Conservation (phyloP, 2,113 vertebrate species). For the Amphilophus citrinellus region DNA sequence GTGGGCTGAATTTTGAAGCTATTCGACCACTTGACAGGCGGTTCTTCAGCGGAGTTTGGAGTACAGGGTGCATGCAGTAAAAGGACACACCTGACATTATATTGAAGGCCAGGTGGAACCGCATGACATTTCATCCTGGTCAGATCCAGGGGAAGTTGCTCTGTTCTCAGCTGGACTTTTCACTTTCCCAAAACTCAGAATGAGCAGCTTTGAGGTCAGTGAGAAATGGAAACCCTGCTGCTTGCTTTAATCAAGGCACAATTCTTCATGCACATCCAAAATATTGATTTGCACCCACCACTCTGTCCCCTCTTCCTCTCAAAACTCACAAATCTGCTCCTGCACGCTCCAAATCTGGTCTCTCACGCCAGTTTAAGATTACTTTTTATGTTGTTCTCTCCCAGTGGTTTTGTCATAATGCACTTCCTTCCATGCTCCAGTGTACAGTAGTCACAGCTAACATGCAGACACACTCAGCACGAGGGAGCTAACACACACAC, state of each 20-base stretch:
- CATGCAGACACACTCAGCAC: slow-evolving; percentile 16
- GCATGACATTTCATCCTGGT: fast-evolving
- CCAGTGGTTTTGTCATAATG: background rate
- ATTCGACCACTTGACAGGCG: background rate
- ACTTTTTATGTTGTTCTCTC: background rate
- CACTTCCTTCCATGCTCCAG: background rate
- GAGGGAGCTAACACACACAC: background rate
- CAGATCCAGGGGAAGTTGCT: background rate
- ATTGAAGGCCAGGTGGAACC: background rate
- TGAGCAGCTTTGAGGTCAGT: background rate
- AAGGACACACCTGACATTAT: background rate
- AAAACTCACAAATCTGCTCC: background rate
- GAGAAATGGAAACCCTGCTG: background rate
- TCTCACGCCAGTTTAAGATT: background rate
- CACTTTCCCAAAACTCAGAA: background rate
- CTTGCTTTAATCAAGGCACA: background rate
- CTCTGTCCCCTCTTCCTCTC: background rate
- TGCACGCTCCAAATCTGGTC: background rate
- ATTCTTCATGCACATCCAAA: background rate
- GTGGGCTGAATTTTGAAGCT: background rate
- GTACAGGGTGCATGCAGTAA: fast-evolving
- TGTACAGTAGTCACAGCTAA: slow-evolving; percentile 5
- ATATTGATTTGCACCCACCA: background rate
- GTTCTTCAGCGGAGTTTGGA: background rate
- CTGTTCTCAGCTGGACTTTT: background rate